A percentile compares a stretch with the other conserved stretches of the same genome.
phyloP scores from a whole-genome alignment of 2,888 invertebrate genomes.

The Atherix ibis region DNA sequence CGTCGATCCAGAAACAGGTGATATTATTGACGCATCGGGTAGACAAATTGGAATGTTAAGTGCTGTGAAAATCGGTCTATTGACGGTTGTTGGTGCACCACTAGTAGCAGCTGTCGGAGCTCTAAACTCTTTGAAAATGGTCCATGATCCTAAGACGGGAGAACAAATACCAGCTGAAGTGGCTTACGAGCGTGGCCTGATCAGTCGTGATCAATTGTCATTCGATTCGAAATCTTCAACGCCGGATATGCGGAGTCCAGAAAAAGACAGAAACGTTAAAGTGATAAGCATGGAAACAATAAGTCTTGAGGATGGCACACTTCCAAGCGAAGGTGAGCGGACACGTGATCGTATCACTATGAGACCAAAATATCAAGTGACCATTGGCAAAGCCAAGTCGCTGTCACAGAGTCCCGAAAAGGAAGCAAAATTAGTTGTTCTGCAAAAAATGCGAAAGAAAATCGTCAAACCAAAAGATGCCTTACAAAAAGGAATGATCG shows the following conservation, averaged over 20 bases:
- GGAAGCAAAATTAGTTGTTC: constrained; percentile 49
- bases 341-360: constrained; percentile 34
- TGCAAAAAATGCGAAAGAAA: constrained; percentile 65
- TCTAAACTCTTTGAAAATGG: constrained; percentile 50
- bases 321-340: constrained; percentile 39
- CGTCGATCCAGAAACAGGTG: constrained; percentile 52
- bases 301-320: constrained; percentile 25
- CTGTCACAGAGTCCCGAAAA: constrained; percentile 38
- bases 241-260: constrained; percentile 29
- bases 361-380: constrained; percentile 51
- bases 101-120: constrained; percentile 53
- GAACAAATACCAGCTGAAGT: constrained; percentile 65
- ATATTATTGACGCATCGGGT: constrained; percentile 49
- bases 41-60: constrained; percentile 51
- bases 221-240: constrained; percentile 14
- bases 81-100: constrained; percentile 60
- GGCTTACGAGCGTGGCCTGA: constrained; percentile 64
- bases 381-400: constrained; percentile 43
- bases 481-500: constrained; percentile 59
- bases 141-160: constrained; percentile 65
- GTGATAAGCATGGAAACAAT: constrained; percentile 21
- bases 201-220: constrained; percentile 26
- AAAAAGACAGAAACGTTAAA: constrained; percentile 24
- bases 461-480: constrained; percentile 63
- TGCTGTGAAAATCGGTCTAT: constrained; percentile 61